Evolutionary conservation across 2,797 vertebrate genomes (phyloP).

Genomic region (Microctenopoma stevenorrisi): DNA sequence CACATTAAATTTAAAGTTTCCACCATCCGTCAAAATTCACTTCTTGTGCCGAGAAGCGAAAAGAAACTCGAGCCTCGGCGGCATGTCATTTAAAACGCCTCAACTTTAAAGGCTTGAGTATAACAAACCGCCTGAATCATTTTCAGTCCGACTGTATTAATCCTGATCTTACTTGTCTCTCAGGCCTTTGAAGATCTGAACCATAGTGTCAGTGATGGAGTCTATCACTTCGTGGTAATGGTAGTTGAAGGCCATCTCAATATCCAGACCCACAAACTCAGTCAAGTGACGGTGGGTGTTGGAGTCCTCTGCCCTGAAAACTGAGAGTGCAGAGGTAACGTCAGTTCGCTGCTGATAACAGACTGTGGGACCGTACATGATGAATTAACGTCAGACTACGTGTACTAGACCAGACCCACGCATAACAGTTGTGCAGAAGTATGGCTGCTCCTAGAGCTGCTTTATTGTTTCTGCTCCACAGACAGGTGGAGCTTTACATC

Average conservation of each 20-base stretch:
- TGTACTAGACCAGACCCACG: constrained; percentile 13
- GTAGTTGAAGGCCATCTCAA: constrained; percentile 98
- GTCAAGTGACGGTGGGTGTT: constrained; percentile 98
- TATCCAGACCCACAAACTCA: constrained; percentile 99
- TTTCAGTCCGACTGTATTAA: background rate
- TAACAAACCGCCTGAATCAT: background rate
- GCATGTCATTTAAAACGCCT: constrained; percentile 2
- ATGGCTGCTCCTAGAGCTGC: background rate
- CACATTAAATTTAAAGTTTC: constrained; percentile 14
- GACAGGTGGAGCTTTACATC: background rate
- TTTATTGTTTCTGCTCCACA: background rate
- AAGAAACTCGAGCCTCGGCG: background rate
- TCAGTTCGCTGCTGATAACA: background rate
- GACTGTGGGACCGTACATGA: background rate
- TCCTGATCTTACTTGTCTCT: constrained; percentile 89
- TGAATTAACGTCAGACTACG: constrained; percentile 5
- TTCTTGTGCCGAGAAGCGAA: background rate
- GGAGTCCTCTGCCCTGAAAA: constrained; percentile 98
- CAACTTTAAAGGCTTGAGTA: background rate
- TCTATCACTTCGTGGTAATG: constrained; percentile 99
- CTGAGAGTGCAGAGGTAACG: constrained; percentile 72
- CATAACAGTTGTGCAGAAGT: background rate
- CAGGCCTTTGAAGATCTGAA: constrained; percentile 98
- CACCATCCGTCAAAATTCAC: constrained; percentile 14
- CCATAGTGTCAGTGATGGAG: constrained; percentile 96